Evolutionary conservation across 2,797 vertebrate species (phyloP).

Genomic region (Pitangus sulphuratus): DNA sequence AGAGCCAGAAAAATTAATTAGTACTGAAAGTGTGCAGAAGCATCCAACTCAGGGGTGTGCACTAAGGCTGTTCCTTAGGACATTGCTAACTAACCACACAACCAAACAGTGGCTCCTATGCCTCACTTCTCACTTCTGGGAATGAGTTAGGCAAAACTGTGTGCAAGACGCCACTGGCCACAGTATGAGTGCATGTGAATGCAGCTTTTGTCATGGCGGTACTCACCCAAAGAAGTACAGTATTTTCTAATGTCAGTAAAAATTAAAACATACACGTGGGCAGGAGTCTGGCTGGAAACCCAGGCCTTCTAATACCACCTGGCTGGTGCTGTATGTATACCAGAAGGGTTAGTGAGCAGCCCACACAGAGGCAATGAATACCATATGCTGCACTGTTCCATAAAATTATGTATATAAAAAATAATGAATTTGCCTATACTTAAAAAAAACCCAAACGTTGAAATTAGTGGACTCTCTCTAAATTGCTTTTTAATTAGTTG

Average conservation of each 20-base stretch:
- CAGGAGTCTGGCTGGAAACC: constrained; percentile 1
- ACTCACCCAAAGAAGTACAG: not conserved
- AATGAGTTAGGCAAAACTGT: not conserved
- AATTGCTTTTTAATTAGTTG: constrained; percentile 5
- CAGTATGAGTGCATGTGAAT: not conserved
- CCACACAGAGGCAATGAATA: not conserved
- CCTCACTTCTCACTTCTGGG: not conserved
- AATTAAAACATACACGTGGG: not conserved
- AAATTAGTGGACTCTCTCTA: not conserved
- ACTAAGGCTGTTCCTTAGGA: not conserved
- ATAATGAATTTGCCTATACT: not conserved
- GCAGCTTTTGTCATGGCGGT: not conserved
- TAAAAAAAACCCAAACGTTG: not conserved
- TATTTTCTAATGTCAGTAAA: not conserved
- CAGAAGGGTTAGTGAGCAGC: not conserved
- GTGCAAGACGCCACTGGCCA: not conserved
- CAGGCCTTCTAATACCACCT: not conserved
- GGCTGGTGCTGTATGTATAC: not conserved
- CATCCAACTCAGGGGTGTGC: not conserved
- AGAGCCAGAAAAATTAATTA: not conserved
- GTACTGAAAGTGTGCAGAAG: not conserved
- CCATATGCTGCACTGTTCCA: not conserved
- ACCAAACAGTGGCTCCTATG: not conserved
- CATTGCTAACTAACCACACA: not conserved
- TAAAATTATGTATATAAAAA: not conserved